Evolutionary conservation across 1,140 invertebrate species (phyloP), one percentile per base, ranked within the genome.

Genomic region (Piezodorus guildinii): DNA sequence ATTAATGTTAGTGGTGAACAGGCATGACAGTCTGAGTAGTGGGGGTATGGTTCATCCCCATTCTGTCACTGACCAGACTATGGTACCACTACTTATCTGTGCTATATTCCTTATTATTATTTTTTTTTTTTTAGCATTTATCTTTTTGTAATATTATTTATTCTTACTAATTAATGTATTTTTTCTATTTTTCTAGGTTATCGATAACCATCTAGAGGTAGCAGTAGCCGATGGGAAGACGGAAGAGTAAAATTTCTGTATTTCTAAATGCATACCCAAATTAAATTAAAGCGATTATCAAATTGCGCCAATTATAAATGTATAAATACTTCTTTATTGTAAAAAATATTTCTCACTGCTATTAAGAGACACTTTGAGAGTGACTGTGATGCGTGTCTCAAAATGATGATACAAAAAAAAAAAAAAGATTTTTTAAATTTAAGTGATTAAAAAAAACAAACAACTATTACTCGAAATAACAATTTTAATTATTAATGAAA

Each of bases 241-340:
- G 34, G 6, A 56, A 25, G 52, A 23, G 23, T 56, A 23, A 56
- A 56, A 56, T 23, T 23, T 56, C 23, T 56, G 52, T 56, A 56
- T 56, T n/a, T 56, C 23, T 56, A 56, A 56, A 56, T 56, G 52
- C 52, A 23, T 56, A 56, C 52, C 17, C 52, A 46, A 61, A 61
- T 61, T 45, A 61, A 61, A 60, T 34, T 60, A 34, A 19, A 43
- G 44, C 60, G 44, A 45, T 60, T 45, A 43, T 61, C 25, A 61
- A 46, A 61, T 61, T 61, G 44, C 44, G 19, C 52, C 23, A 27
- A 56, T 44, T 61, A 61, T 61, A 61, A 30, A 61, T 61, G 44
- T 61, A 61, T 61, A 61, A 61, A 61, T 61, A 61, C 25, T 45
- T 45, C 60, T 61, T 61, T 61, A 61, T 61, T 61, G 60, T 61